phyloP scores from a whole-genome alignment of 1,140 invertebrate genomes.

The Neelides sp. region DNA sequence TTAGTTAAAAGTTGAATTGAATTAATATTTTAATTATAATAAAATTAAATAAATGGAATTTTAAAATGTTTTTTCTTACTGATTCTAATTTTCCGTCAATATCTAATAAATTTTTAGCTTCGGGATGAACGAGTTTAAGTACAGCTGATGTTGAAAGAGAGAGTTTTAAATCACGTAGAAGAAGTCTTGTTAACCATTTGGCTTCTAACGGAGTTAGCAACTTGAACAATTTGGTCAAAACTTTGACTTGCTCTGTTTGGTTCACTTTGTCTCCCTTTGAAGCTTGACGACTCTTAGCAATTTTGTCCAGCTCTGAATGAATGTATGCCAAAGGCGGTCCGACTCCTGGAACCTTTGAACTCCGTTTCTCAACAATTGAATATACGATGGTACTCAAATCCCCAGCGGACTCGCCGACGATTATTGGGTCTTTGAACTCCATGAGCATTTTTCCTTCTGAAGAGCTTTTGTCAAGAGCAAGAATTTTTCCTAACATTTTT shows the following conservation, averaged over 20 bases:
- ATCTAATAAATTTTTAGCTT: constrained; percentile 64
- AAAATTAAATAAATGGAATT: too few relatives aligned
- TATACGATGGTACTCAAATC: constrained; percentile 65
- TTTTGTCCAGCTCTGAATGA: constrained; percentile 54
- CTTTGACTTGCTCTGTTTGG: constrained; percentile 23
- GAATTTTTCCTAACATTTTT: constrained; percentile 51
- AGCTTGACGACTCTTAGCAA: constrained; percentile 47
- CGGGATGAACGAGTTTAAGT: constrained; percentile 56
- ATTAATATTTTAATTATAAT: too few relatives aligned
- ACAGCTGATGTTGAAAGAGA: constrained; percentile 56
- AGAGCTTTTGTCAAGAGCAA: constrained; percentile 51
- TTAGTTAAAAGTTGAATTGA: not conserved
- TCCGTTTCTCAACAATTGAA: constrained; percentile 50
- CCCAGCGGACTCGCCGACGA: constrained; percentile 36
- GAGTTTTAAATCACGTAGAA: constrained; percentile 68
- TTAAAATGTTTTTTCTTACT: too few relatives aligned
- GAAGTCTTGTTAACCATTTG: constrained; percentile 78
- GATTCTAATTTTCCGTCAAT: constrained; percentile 55
- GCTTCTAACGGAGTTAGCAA: constrained; percentile 56
- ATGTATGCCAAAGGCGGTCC: constrained; percentile 42
- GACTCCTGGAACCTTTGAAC: constrained; percentile 38
- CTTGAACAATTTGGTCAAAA: constrained; percentile 36
- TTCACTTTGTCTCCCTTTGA: constrained; percentile 33
- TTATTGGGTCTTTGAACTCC: constrained; percentile 42
- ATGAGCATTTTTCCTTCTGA: constrained; percentile 49